Conservation (phyloP, 2,888 invertebrate genomes). For the Nebria brevicollis region DNA sequence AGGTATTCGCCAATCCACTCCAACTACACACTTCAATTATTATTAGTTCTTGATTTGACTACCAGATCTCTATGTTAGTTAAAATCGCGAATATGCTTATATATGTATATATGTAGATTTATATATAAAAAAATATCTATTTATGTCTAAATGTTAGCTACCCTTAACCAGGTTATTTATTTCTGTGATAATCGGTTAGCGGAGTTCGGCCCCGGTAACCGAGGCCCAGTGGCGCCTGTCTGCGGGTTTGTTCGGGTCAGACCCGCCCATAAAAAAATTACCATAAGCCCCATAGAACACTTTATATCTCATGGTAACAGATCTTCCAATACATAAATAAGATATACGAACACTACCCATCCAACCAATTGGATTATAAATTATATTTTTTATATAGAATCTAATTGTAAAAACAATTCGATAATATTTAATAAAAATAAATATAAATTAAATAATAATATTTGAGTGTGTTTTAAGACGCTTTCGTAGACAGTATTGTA, state of each 20-base stretch:
- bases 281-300: constrained; percentile 1
- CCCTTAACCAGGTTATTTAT: neutral
- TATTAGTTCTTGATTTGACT: too few species aligned
- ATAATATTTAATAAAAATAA: too few species aligned
- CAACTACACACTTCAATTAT: too few species aligned
- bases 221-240: constrained; percentile 12
- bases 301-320: neutral
- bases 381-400: neutral
- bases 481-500: neutral
- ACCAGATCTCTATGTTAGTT: too few species aligned
- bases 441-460: too few species aligned
- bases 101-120: too few species aligned
- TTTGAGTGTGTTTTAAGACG: neutral
- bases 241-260: constrained; percentile 10
- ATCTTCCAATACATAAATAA: neutral
- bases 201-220: neutral
- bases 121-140: too few species aligned
- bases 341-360: neutral
- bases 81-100: too few species aligned
- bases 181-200: neutral
- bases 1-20: neutral
- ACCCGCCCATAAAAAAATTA: neutral
- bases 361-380: neutral
- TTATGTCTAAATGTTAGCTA: neutral
- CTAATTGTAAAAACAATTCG: neutral